Percentiles rank a stretch among this genome's conserved stretches.
These are phyloP conservation scores for Lycodopsis pacificus DNA, from an alignment of 2,797 vertebrate species.

Conservation along the genomic window DNA sequence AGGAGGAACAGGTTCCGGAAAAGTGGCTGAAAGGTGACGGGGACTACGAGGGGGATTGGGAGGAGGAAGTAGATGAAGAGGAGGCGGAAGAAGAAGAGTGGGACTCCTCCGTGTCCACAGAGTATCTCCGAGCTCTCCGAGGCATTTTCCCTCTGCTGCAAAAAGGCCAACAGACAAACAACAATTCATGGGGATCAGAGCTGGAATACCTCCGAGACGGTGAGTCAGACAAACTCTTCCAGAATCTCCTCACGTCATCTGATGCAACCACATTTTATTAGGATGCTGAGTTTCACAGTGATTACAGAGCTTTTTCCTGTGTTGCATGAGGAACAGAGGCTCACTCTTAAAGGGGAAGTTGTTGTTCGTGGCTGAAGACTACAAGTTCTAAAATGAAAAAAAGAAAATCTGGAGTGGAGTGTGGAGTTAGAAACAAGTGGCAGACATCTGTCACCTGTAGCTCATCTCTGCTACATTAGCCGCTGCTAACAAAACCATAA, in stretches of 20 bases:
- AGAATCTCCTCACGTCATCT: background rate
- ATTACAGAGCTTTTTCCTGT: too few relatives aligned
- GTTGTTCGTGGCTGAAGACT: too few relatives aligned
- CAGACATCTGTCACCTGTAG: too few relatives aligned
- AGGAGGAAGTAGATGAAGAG: slow-evolving; percentile 67
- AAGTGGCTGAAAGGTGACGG: slow-evolving; percentile 55
- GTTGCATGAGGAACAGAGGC: too few relatives aligned
- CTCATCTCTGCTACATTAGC: too few relatives aligned
- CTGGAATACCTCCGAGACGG: slow-evolving; percentile 89
- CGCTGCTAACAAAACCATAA: too few relatives aligned
- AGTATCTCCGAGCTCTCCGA: slow-evolving; percentile 74
- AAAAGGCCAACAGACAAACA: slow-evolving; percentile 71
- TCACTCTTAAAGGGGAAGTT: too few relatives aligned
- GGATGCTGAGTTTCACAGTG: background rate
- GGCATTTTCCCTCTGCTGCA: slow-evolving; percentile 80
- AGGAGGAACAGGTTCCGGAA: slow-evolving; percentile 63
- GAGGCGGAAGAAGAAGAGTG: slow-evolving; percentile 63
- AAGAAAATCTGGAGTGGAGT: too few relatives aligned
- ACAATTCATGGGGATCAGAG: slow-evolving; percentile 81
- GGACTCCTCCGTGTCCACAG: slow-evolving; percentile 60
- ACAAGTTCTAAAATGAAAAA: too few relatives aligned
- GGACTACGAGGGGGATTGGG: slow-evolving; percentile 79
- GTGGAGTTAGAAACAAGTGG: too few relatives aligned
- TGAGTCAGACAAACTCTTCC: slow-evolving; percentile 64
- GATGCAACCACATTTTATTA: background rate